A percentile compares a stretch with the other conserved stretches of the same genome.
phyloP scores from a whole-genome alignment of 1,140 invertebrate species.

The Drosophila subpulchrella region DNA sequence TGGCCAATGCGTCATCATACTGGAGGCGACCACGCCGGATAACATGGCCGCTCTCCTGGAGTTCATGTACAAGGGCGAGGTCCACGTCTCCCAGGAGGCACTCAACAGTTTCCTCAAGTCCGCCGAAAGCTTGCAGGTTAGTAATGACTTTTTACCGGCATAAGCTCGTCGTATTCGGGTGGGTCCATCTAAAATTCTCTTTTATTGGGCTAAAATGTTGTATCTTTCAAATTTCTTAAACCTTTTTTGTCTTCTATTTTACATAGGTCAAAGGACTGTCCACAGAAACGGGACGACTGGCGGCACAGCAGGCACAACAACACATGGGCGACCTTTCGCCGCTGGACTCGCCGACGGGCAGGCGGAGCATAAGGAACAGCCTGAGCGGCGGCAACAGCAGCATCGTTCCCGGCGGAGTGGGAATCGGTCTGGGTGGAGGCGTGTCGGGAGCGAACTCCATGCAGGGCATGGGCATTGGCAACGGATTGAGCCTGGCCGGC shows the following conservation, averaged over 20 bases:
- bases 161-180: background rate
- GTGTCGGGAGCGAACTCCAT: constrained; percentile 32
- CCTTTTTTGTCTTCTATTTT: background rate
- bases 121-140: constrained; percentile 93
- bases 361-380: constrained; percentile 82
- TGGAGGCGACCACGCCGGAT: constrained; percentile 93
- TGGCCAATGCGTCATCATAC: constrained; percentile 92
- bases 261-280: constrained; percentile 90
- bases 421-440: constrained; percentile 24
- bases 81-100: constrained; percentile 95
- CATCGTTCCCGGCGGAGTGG: constrained; percentile 44
- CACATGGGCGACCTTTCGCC: constrained; percentile 80
- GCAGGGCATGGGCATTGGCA: constrained; percentile 58
- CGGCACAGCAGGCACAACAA: constrained; percentile 88
- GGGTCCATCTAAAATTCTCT: background rate
- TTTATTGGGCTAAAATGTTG: too few species aligned
- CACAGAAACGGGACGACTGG: constrained; percentile 91
- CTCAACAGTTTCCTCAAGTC: constrained; percentile 95
- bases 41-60: constrained; percentile 95
- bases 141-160: constrained; percentile 30
- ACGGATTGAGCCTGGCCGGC: constrained; percentile 63
- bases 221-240: background rate
- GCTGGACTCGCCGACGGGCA: constrained; percentile 76
- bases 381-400: constrained; percentile 60
- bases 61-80: constrained; percentile 97